Conservation (phyloP, 2,113 vertebrate genomes). For the Caretta caretta region DNA sequence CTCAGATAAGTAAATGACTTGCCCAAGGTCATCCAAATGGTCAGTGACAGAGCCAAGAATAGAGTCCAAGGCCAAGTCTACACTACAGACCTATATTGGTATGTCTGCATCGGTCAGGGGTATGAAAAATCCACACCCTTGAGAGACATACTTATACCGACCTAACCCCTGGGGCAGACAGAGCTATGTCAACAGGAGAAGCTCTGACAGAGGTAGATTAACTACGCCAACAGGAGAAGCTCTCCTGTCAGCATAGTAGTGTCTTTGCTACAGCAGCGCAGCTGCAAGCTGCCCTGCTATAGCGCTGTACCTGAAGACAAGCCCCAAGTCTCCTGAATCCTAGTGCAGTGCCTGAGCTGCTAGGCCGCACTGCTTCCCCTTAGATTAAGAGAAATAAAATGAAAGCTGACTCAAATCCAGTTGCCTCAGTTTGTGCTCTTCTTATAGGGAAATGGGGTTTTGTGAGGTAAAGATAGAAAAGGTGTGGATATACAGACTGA, state of each 20-base stretch:
- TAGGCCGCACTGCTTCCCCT: not conserved
- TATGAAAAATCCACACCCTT: not conserved
- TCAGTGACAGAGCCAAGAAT: not conserved
- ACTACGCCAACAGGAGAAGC: not conserved
- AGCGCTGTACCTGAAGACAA: not conserved
- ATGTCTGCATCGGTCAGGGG: not conserved
- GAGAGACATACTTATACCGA: not conserved
- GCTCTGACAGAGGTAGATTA: not conserved
- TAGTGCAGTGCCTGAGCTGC: not conserved
- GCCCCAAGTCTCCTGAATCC: not conserved
- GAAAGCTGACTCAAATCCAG: not conserved
- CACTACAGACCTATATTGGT: not conserved
- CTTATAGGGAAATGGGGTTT: not conserved
- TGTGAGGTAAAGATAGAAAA: not conserved
- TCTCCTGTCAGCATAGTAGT: too few species aligned
- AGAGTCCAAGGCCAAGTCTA: not conserved
- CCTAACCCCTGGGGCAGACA: not conserved
- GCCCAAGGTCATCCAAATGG: not conserved
- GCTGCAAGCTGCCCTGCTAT: not conserved
- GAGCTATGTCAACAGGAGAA: not conserved
- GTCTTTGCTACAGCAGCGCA: not conserved
- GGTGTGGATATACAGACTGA: not conserved
- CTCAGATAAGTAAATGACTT: not conserved
- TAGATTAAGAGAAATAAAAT: not conserved
- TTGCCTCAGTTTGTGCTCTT: conserved; percentile 22